Base-by-base conservation (phyloP, 2,888 invertebrate species). In the Cantharis flavilabris region DNA sequence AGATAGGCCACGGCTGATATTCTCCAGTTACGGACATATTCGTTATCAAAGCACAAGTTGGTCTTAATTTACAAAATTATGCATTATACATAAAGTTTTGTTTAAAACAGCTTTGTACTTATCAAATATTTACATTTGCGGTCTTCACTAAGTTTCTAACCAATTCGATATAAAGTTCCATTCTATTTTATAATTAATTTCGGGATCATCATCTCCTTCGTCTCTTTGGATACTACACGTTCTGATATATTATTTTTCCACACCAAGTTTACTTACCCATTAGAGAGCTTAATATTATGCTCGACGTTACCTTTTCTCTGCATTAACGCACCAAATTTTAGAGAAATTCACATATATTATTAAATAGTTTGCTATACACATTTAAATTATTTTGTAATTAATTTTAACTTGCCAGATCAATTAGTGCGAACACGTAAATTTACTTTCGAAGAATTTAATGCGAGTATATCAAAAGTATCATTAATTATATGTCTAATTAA, bases 11-110 rank as follows among this genome's bases (percentile, higher is more conserved):
- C 65, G 65, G 20, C 26, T 67, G 65, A 67, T 67, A 67, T 67
- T 67, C 18, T 23, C 65, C 65, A 67, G 64, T 64, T 64, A 64
- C 64, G 64, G 64, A 64, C 64, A 64, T 64, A 20, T 18, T 64
- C 65, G 18, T 67, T 67, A 67, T 67, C 65, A 67, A 67, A 67
- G 65, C 65, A 23, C 65, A 67, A 67, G 65, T 67, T 67, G 65
- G 65, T 67, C 65, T 67, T 67, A 67, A 67, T 67, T 67, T 67
- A 67, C 65, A 67, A 67, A 67, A 67, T 67, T 67, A 67, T 67
- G 10, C 65, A 67, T 67, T 16, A 67, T 67, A 67, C 65, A 26
- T 67, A 67, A 67, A 67, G 65, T 67, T 67, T 67, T 67, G 65
- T 67, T 67, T 67, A 67, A 67, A 67, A 67, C 65, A 67, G 65